Evolutionary conservation across 2,888 invertebrate genomes (phyloP), one percentile per base, ranked within the genome.

Genomic region (Chaitophorus viminalis): DNA sequence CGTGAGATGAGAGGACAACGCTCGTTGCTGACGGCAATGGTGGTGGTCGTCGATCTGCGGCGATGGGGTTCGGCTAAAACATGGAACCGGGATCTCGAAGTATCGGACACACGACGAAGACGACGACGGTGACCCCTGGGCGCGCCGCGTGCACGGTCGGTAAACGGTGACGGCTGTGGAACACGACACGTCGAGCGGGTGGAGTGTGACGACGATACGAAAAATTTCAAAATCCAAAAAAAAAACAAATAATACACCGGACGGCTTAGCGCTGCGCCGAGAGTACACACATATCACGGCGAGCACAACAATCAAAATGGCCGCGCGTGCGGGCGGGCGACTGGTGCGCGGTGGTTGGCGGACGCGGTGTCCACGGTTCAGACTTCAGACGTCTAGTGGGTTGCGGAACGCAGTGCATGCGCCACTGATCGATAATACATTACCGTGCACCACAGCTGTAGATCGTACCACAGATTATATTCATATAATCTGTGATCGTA

Each of bases 281-380:
- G 25, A 82, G 11, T 18, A 46, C 39, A 18, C 29, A 76, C 39
- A 74, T n/a, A 81, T 81, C 68, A 46, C 68, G 25, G 31, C 70
- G 31, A 68, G 46, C 54, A 74, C 82, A 54, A 21, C 54, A 54
- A 74, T 54, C 82, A 83, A 83, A 83, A 83, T 83, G 83, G 83
- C 75, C 74, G 83, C 39, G 17, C 8, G 82, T 31, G 25, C 17
- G 79, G 60, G 18, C 8, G 36, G 33, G 4, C 18, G 33, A 3
- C n/a, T 5, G 72, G 5, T 33, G 6, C 72, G 25, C 33, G 4
- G 18, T 11, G 70, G 11, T 14, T 17, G 17, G 70, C 70, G 31
- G 70, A 17, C n/a, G 70, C 14, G 31, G 70, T 29, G 70, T 60
- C 60, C 60, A 60, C 60, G 25, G 68, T 8, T 46, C 14, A 46